Evolutionary conservation across 2,797 vertebrate species (phyloP).

Genomic region (Rhabdomys pumilio): DNA sequence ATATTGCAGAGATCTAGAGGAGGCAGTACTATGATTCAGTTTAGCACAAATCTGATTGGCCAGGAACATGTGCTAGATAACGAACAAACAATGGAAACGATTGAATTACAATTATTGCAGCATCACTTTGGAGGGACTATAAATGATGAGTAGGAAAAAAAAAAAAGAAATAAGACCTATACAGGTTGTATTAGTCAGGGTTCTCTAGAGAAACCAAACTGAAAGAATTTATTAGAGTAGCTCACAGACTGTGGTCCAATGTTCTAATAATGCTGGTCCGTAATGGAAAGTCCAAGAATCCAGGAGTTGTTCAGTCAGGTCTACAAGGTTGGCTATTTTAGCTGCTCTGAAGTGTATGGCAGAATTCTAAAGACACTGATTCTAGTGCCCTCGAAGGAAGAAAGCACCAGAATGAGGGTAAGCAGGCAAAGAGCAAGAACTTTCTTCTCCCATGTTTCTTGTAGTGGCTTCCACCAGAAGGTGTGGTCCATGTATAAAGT

Average conservation of each 20-base stretch:
- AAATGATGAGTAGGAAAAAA: neutral
- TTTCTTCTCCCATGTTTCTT: neutral
- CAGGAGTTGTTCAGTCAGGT: neutral
- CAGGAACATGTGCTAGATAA: neutral
- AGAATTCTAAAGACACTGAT: neutral
- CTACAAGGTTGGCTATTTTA: neutral
- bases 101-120: neutral
- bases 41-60: neutral
- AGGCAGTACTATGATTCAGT: neutral
- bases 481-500: neutral
- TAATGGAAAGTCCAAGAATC: neutral
- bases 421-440: neutral
- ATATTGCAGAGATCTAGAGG: neutral
- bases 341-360: neutral
- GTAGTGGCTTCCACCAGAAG: neutral
- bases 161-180: neutral
- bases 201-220: neutral
- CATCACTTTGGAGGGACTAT: neutral
- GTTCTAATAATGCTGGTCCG: neutral
- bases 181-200: neutral
- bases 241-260: neutral
- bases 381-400: neutral
- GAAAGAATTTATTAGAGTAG: neutral
- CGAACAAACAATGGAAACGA: neutral
- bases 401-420: neutral